A percentile compares a stretch with the other conserved stretches of the same genome.
Evolutionary conservation across 2,888 invertebrate genomes (phyloP).

Genomic region (Chalcis sispes): DNA sequence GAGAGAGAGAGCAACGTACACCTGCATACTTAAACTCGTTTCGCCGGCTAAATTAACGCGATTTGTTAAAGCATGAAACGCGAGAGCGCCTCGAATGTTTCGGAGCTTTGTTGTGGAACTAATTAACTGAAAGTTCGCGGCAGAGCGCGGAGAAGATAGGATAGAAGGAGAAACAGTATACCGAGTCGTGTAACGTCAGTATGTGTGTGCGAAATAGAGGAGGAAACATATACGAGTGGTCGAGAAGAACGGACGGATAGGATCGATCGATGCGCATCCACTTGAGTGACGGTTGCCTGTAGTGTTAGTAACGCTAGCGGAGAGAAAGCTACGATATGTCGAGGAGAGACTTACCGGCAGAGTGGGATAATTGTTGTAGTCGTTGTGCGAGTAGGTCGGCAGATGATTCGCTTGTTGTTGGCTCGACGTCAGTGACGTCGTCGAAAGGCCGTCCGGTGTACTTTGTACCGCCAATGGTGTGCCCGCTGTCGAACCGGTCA

Average conservation of each 20-base stretch:
- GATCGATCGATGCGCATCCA: slow-evolving; percentile 35
- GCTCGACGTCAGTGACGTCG: slow-evolving; percentile 66
- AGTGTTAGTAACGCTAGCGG: too few species aligned
- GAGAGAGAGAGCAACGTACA: neutral
- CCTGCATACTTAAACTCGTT: slow-evolving; percentile 46
- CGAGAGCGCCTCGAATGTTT: slow-evolving; percentile 39
- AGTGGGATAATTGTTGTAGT: slow-evolving; percentile 74
- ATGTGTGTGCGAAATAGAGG: neutral
- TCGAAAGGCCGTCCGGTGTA: slow-evolving; percentile 72
- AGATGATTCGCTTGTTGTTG: slow-evolving; percentile 68
- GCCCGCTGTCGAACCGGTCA: slow-evolving; percentile 82
- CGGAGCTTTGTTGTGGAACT: slow-evolving; percentile 53
- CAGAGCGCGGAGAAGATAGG: neutral
- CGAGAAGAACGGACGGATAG: neutral
- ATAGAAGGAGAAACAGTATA: neutral
- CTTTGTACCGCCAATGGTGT: slow-evolving; percentile 80
- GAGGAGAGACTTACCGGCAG: slow-evolving; percentile 69
- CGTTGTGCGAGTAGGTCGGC: slow-evolving; percentile 71
- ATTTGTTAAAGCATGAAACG: slow-evolving; percentile 50
- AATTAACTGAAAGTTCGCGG: slow-evolving; percentile 55
- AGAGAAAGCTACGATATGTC: too few species aligned
- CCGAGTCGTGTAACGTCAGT: neutral
- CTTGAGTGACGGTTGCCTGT: neutral
- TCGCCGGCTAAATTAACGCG: slow-evolving; percentile 49
- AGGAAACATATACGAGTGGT: neutral